Evolutionary conservation across 2,797 vertebrate species (phyloP).

Genomic region (Sebastes goodei): DNA sequence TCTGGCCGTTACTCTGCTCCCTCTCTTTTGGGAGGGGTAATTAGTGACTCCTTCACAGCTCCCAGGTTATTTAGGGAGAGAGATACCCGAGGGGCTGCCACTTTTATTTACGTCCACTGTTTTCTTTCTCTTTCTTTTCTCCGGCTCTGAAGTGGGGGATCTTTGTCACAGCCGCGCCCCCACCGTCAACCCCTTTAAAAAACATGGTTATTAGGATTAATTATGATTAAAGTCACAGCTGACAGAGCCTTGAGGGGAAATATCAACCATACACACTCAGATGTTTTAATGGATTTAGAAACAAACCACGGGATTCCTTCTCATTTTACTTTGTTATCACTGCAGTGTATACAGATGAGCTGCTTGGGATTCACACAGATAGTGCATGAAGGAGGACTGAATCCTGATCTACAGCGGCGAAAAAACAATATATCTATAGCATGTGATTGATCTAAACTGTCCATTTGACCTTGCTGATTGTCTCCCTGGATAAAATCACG

Average conservation of each 20-base stretch:
- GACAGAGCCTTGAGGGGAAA: constrained; percentile 47
- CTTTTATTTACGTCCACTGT: constrained; percentile 76
- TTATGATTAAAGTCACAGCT: constrained; percentile 71
- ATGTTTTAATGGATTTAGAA: constrained; percentile 62
- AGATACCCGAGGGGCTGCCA: constrained; percentile 74
- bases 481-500: constrained; percentile 16
- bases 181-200: constrained; percentile 54
- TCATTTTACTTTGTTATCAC: constrained; percentile 54
- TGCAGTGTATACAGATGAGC: constrained; percentile 40
- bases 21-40: constrained; percentile 69
- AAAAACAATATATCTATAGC: constrained; percentile 9
- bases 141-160: constrained; percentile 51
- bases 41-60: constrained; percentile 79
- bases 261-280: constrained; percentile 31
- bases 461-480: constrained; percentile 42
- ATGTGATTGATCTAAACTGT: constrained; percentile 11
- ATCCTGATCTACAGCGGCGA: not conserved
- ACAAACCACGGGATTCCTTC: constrained; percentile 45
- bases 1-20: constrained; percentile 52
- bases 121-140: constrained; percentile 53
- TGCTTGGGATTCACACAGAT: constrained; percentile 39
- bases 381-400: not conserved
- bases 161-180: constrained; percentile 60
- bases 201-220: constrained; percentile 76
- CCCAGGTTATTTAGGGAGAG: constrained; percentile 80